These are phyloP conservation scores for Acanthurus lineatus DNA, from an alignment of 2,797 vertebrate genomes.

Conservation along the genomic window DNA sequence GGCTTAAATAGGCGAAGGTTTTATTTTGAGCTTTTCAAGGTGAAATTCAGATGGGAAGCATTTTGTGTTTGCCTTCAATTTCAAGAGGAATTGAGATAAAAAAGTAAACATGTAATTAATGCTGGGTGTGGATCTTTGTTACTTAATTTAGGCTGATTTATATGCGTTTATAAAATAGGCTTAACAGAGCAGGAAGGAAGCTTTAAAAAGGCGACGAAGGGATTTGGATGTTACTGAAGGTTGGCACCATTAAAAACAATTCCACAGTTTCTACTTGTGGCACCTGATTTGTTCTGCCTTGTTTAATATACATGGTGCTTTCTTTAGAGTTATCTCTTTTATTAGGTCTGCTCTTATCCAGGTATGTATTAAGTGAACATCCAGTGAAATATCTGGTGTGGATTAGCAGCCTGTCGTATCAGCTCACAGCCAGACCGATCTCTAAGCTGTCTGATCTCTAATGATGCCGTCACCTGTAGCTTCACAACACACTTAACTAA, in stretches of 20 bases:
- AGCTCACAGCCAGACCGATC: constrained; percentile 22
- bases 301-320: constrained; percentile 8
- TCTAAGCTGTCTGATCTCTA: constrained; percentile 26
- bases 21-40: neutral
- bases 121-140: constrained; percentile 11
- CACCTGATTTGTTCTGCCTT: constrained; percentile 10
- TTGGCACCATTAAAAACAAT: neutral
- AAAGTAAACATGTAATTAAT: constrained; percentile 44
- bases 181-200: constrained; percentile 17
- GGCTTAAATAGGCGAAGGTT: neutral
- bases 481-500: constrained; percentile 13
- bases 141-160: constrained; percentile 31
- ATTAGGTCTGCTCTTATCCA: neutral
- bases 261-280: constrained; percentile 20
- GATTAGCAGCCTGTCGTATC: constrained; percentile 38
- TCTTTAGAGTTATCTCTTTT: neutral
- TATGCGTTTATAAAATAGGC: constrained; percentile 31
- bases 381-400: constrained; percentile 16
- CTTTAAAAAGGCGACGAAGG: constrained; percentile 35
- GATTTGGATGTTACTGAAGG: constrained; percentile 6
- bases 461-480: constrained; percentile 17
- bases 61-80: constrained; percentile 4
- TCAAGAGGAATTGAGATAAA: neutral
- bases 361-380: constrained; percentile 14
- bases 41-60: neutral